Conservation (phyloP, 2,797 vertebrate species). For the Epinephelus coioides region DNA sequence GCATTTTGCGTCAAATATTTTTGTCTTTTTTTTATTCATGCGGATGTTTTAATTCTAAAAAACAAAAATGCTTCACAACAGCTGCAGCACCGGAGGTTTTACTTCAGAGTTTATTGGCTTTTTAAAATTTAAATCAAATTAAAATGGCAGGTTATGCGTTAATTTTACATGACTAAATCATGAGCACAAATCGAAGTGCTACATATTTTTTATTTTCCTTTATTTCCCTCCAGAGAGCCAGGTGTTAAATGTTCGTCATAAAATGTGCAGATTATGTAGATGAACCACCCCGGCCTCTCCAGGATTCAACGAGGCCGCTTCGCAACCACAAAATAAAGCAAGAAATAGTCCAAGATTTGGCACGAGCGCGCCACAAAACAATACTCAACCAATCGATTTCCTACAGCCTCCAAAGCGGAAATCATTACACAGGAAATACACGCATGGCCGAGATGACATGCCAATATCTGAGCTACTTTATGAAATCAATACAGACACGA, state of each 20-base stretch:
- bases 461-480: constrained; percentile 47
- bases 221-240: constrained; percentile 1
- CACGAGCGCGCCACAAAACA: constrained; percentile 1
- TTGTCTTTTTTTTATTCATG: background rate
- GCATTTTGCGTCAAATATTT: background rate
- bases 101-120: background rate
- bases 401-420: constrained; percentile 33
- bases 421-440: constrained; percentile 54
- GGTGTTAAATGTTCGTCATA: constrained; percentile 12
- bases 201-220: background rate
- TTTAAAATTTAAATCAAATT: background rate
- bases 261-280: background rate
- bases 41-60: background rate
- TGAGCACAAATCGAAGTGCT: background rate
- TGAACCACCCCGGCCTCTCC: background rate
- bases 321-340: background rate
- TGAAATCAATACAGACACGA: constrained; percentile 56
- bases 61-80: background rate
- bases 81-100: background rate
- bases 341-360: background rate
- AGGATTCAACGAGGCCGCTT: background rate
- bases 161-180: background rate
- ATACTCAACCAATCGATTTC: constrained; percentile 21
- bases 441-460: constrained; percentile 23
- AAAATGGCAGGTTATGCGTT: background rate